Conservation (phyloP, 2,888 invertebrate species). For the Andrena flavipes region DNA sequence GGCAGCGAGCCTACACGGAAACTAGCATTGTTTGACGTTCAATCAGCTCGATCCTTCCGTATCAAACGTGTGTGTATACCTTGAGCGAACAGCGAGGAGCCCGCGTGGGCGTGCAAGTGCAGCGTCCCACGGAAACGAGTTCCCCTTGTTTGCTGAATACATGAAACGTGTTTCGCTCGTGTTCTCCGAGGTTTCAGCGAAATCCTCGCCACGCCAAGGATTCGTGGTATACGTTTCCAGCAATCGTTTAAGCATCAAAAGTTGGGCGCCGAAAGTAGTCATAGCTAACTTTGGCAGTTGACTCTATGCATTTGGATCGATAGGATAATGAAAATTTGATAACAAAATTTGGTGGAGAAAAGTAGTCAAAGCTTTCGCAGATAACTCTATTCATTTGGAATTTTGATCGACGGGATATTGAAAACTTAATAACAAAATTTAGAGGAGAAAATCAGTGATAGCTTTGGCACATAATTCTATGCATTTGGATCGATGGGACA, state of each 20-base stretch:
- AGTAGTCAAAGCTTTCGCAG: too few species aligned
- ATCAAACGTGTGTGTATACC: slow-evolving; percentile 34
- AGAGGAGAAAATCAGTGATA: too few species aligned
- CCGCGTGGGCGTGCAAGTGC: slow-evolving; percentile 53
- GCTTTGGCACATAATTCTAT: too few species aligned
- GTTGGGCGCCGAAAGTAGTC: background rate
- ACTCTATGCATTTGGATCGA: too few species aligned
- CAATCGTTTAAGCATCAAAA: background rate
- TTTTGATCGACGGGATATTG: too few species aligned
- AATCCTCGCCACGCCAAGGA: background rate
- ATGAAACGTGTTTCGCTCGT: slow-evolving; percentile 22
- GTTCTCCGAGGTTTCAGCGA: background rate
- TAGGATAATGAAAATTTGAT: too few species aligned
- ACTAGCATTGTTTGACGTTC: slow-evolving; percentile 65
- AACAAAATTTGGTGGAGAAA: too few species aligned
- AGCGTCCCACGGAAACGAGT: slow-evolving; percentile 59
- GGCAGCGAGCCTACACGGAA: slow-evolving; percentile 44
- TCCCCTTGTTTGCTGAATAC: slow-evolving; percentile 42
- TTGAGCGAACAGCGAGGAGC: slow-evolving; percentile 14
- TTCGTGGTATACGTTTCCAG: background rate
- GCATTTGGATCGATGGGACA: too few species aligned
- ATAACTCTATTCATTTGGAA: too few species aligned
- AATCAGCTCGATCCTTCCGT: slow-evolving; percentile 52
- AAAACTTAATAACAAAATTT: too few species aligned
- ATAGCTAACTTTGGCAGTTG: too few species aligned